Conservation (phyloP, 1,140 invertebrate species). For the Atopsyche davidsoni region DNA sequence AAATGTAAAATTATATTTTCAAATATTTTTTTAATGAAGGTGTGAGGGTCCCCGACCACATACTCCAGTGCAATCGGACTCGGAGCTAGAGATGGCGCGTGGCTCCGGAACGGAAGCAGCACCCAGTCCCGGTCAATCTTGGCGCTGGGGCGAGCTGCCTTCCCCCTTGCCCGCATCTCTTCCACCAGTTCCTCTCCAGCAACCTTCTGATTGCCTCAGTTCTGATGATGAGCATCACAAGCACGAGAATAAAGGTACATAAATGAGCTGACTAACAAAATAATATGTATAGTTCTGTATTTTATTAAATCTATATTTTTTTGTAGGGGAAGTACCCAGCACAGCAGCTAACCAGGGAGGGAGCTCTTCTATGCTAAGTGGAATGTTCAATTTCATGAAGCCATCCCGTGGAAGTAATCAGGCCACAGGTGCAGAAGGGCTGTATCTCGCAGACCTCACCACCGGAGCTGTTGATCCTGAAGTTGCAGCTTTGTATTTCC, state of each 20-base stretch:
- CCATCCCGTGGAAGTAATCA: constrained; percentile 63
- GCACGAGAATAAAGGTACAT: constrained; percentile 15
- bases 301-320: constrained; percentile 4
- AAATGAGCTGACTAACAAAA: neutral
- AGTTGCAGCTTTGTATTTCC: constrained; percentile 84
- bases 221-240: constrained; percentile 20
- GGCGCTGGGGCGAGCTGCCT: constrained; percentile 97
- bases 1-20: neutral
- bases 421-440: constrained; percentile 63
- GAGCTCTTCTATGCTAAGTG: constrained; percentile 71
- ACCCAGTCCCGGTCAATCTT: constrained; percentile 60
- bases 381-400: constrained; percentile 91
- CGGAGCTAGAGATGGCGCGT: constrained; percentile 80
- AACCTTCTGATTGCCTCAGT: constrained; percentile 18
- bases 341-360: constrained; percentile 48
- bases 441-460: constrained; percentile 91
- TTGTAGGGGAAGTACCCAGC: constrained; percentile 21
- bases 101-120: constrained; percentile 52
- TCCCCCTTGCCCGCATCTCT: constrained; percentile 41
- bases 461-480: constrained; percentile 84
- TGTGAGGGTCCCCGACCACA: constrained; percentile 56
- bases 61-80: constrained; percentile 87
- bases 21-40: too few species aligned
- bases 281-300: neutral
- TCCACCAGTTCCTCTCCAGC: constrained; percentile 25